Base-by-base conservation (phyloP, 2,797 vertebrate genomes). In the Acridotheres tristis region DNA sequence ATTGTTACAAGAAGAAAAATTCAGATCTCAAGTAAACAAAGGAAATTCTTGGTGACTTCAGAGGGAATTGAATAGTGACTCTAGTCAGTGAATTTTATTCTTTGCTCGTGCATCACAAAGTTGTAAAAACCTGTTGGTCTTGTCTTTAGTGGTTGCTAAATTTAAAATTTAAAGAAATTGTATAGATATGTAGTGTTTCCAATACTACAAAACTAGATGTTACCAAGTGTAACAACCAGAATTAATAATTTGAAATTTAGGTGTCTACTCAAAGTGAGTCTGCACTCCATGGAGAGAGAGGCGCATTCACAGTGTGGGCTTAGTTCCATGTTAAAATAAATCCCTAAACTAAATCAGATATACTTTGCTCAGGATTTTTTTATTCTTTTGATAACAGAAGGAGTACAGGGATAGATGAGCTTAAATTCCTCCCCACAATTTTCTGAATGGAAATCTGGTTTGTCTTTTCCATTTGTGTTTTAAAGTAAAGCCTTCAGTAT, bases 391-490 rank as follows among this genome's bases (percentile, higher is more conserved):
- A 47, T 36, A 69, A 4, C 3, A 36, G 48, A 69, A 45, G 42
- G 62, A 61, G 9, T 63, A 43, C 32, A 61, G 23, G 42, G 62
- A 54, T 20, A 86, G 47, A 18, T 58, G 34, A 93, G 54, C 48
- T 42, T 51, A 59, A 67, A 61, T 85, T 69, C 20, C 13, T 25
- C 9, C 58, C 26, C 27, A 9, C 10, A 42, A 62, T 23, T 59
- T 93, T 96, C 30, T 81, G 61, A 71, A 29, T 95, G 57, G 54
- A 76, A 84, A 42, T 80, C 87, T 93, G 18, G 11, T 72, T 80
- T 72, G 45, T 88, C 51, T 90, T 68, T 87, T 74, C 30, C 30
- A 51, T 45, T 93, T 90, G 13, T 79, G 57, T 81, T 94, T 94
- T 94, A 67, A 20, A 88, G 19, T 81, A 94, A 53, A 59, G 27